Evolutionary conservation across 2,888 invertebrate genomes (phyloP), one percentile per base, ranked within the genome.

Genomic region (Xiphydria camelus): DNA sequence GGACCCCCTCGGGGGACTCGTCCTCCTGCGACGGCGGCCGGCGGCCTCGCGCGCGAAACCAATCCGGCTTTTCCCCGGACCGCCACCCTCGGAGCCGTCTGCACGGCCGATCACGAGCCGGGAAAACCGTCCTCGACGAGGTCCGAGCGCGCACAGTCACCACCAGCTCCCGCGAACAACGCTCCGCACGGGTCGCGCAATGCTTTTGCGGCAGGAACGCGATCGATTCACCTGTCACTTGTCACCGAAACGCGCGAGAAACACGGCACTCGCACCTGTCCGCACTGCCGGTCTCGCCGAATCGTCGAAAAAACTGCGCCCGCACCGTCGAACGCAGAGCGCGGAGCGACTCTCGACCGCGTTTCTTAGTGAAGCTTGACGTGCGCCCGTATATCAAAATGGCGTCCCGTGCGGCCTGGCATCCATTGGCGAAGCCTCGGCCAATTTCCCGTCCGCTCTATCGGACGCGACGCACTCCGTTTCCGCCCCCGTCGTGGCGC

Each of bases 341-440:
- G 35, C 41, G 32, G 26, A 45, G 49, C 58, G 61, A 61, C 49
- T 47, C 41, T 19, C 40, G 42, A 50, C 40, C 42, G 47, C 12
- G 29, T 29, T 29, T 29, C 29, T 29, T 29, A 29, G 39, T 57
- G 57, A 60, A 55, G 69, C 70, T 66, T 70, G 70, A 70, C 68
- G 70, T 67, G 62, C 62, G 65, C 62, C 62, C 69, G 68, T 72
- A 70, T 67, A 71, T 73, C 72, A 73, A 73, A 70, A 73, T 73
- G 72, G 72, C 72, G 70, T 68, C 66, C 57, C 62, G 57, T 58
- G 61, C 65, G 59, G 68, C 62, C 62, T 62, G 62, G 67, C 67
- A 70, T 67, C 67, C 68, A 67, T 69, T 66, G 62, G 62, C 56
- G 61, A 62, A 61, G 63, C 63, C 62, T 54, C 56, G 55, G 57